Percentiles rank a stretch among this genome's conserved stretches.
These are phyloP conservation scores for Amiota communis DNA, from an alignment of 2,888 invertebrate genomes.

Conservation along the genomic window DNA sequence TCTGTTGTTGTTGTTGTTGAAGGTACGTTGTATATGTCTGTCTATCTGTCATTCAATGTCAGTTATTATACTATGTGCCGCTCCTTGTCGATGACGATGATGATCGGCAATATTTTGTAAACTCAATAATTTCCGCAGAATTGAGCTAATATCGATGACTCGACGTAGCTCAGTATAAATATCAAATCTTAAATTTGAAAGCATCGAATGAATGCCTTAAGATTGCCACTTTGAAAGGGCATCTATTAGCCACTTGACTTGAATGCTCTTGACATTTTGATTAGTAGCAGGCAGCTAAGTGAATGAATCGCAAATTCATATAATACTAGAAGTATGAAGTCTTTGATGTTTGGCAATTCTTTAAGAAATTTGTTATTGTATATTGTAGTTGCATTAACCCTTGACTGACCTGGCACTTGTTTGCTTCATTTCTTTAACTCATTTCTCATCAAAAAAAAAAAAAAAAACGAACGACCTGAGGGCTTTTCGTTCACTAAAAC, in stretches of 20 bases:
- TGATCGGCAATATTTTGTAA: constrained; percentile 58
- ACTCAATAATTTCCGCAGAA: constrained; percentile 51
- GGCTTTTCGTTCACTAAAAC: neutral
- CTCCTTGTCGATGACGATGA: constrained; percentile 51
- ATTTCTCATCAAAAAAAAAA: too few species aligned
- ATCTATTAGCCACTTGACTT: constrained; percentile 58
- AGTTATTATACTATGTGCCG: constrained; percentile 45
- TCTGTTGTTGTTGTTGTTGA: constrained; percentile 41
- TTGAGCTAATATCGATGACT: constrained; percentile 68
- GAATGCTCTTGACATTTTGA: constrained; percentile 55
- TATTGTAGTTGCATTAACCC: too few species aligned
- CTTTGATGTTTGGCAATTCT: too few species aligned
- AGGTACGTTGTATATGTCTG: constrained; percentile 44
- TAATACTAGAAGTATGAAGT: too few species aligned
- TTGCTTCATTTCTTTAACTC: neutral
- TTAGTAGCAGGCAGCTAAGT: constrained; percentile 53
- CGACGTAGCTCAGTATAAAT: constrained; percentile 28
- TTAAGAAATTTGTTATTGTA: too few species aligned
- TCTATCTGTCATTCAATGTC: constrained; percentile 56
- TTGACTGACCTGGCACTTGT: too few species aligned
- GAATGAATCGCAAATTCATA: constrained; percentile 39
- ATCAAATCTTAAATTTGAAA: neutral
- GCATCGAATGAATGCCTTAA: constrained; percentile 47
- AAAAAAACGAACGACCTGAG: too few species aligned
- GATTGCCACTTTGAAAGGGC: constrained; percentile 32